phyloP scores from a whole-genome alignment of 2,888 invertebrate species.

The Slavum lentiscoides region DNA sequence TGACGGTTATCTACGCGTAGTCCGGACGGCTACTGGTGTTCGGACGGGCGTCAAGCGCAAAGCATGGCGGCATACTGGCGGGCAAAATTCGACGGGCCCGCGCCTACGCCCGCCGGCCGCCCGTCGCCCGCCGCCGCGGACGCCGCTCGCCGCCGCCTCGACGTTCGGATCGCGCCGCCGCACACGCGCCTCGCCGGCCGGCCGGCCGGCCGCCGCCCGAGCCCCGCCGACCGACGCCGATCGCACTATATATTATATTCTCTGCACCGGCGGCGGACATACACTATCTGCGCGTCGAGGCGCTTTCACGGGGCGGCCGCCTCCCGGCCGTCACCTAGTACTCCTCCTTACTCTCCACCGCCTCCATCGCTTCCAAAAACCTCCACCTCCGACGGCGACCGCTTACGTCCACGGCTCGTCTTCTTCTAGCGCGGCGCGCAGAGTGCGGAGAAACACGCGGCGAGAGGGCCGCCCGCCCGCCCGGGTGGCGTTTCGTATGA shows the following conservation, averaged over 20 bases:
- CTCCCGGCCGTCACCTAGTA: conserved; percentile 33
- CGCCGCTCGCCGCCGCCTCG: too few relatives aligned
- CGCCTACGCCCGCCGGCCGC: conserved; percentile 50
- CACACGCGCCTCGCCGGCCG: conserved; percentile 20
- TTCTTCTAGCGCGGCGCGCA: too few relatives aligned
- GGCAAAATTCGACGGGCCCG: conserved; percentile 45
- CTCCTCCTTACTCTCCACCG: conserved; percentile 1
- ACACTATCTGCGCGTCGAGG: neutral
- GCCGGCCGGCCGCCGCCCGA: conserved; percentile 27
- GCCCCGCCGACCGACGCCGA: conserved; percentile 36
- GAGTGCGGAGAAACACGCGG: too few relatives aligned
- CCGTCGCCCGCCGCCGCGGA: neutral
- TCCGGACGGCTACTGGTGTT: conserved; percentile 17
- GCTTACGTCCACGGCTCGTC: neutral
- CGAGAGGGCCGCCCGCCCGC: too few relatives aligned
- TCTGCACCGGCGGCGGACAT: too few relatives aligned
- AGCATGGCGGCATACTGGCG: conserved; percentile 53
- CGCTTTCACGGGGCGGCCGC: conserved; percentile 34
- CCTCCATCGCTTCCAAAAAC: neutral
- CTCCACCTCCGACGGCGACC: neutral
- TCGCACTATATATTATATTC: neutral
- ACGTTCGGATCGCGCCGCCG: conserved; percentile 7
- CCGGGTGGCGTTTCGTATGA: too few relatives aligned
- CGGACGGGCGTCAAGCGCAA: conserved; percentile 47
- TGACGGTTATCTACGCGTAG: conserved; percentile 1